Percentiles rank a stretch among this genome's conserved stretches.
These are phyloP conservation scores for Aix galericulata DNA, from an alignment of 2,113 vertebrate species.

Conservation along the genomic window DNA sequence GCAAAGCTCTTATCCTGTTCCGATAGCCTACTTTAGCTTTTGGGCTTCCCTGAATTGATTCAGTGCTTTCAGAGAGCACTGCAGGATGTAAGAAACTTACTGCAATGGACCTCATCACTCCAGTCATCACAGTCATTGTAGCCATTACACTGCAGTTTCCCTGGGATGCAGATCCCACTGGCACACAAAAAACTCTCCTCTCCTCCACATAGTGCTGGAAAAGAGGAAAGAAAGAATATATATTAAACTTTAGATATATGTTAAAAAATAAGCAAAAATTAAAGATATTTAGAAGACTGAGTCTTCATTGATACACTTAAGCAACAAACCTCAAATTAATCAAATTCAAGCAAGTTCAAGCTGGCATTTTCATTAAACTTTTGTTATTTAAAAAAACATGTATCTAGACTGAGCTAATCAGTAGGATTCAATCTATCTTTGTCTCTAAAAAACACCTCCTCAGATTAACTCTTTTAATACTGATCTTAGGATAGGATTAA, in stretches of 20 bases:
- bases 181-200: slow-evolving; percentile 86
- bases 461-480: neutral
- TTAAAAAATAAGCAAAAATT: neutral
- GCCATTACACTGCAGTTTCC: slow-evolving; percentile 91
- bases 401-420: neutral
- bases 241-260: neutral
- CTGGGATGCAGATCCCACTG: slow-evolving; percentile 86
- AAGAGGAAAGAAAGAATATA: neutral
- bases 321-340: neutral
- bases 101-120: slow-evolving; percentile 92
- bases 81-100: slow-evolving; percentile 72
- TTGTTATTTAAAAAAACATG: neutral
- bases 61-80: neutral
- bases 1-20: neutral
- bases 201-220: slow-evolving; percentile 80
- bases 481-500: neutral
- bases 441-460: neutral
- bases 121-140: slow-evolving; percentile 96
- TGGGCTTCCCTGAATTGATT: neutral
- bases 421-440: neutral
- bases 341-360: neutral
- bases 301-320: neutral
- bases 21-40: neutral
- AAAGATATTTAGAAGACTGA: neutral
- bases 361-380: neutral